These are phyloP conservation scores for Melanotaenia duboulayi DNA, from an alignment of 2,113 vertebrate genomes.

Conservation along the genomic window DNA sequence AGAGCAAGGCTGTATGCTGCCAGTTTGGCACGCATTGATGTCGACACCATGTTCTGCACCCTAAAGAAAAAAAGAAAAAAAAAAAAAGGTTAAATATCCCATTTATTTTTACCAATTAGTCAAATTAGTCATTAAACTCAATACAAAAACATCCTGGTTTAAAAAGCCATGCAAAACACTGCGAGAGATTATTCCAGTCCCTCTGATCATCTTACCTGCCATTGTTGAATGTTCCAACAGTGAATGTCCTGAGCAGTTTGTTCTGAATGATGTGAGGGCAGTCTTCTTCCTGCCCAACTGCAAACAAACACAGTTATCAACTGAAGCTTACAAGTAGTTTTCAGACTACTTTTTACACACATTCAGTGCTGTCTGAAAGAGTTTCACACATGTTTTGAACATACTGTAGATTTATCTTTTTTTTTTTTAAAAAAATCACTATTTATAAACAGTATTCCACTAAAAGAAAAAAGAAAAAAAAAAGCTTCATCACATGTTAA, in stretches of 20 bases:
- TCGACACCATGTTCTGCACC: constrained; percentile 68
- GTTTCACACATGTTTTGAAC: no score
- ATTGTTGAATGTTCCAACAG: constrained; percentile 74
- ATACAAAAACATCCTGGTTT: background rate
- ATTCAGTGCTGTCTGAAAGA: no score
- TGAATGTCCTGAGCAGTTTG: constrained; percentile 77
- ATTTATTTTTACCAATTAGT: no score
- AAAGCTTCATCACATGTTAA: no score
- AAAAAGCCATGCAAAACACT: background rate
- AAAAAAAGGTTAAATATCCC: no score
- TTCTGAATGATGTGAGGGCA: constrained; percentile 75
- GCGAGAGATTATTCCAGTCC: no score
- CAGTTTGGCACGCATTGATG: constrained; percentile 77
- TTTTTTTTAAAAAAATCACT: no score
- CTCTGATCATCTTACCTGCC: constrained; percentile 64
- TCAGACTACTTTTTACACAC: background rate
- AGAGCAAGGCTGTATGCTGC: constrained; percentile 77
- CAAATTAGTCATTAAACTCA: background rate
- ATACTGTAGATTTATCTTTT: no score
- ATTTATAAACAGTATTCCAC: no score
- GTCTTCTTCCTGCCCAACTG: constrained; percentile 76
- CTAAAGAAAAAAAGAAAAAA: constrained; percentile 55
- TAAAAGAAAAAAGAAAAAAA: no score
- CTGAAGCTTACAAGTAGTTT: background rate
- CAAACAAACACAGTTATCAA: constrained; percentile 2